These are phyloP conservation scores for Calameuta idolon DNA, from an alignment of 2,888 invertebrate species.

Conservation along the genomic window DNA sequence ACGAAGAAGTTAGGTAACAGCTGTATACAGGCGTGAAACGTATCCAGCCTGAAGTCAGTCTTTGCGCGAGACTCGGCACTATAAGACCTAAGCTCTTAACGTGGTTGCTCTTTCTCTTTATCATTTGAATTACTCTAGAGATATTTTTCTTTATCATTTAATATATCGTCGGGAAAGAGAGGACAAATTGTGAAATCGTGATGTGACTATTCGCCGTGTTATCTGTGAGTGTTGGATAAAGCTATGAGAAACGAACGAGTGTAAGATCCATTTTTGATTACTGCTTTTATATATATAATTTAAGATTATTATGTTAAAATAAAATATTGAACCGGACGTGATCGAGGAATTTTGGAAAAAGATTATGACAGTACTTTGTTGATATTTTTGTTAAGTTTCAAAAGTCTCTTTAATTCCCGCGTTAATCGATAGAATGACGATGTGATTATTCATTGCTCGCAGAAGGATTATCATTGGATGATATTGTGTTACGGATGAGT, in stretches of 20 bases:
- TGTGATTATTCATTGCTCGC: not conserved
- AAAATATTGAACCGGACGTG: not conserved
- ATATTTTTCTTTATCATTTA: not conserved
- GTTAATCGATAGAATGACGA: not conserved
- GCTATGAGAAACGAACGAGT: not conserved
- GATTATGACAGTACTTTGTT: not conserved
- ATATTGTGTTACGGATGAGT: not conserved
- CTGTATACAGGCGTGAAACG: slow-evolving; percentile 20
- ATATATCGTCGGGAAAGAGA: not conserved
- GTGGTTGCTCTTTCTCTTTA: not conserved
- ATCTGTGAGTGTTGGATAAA: not conserved
- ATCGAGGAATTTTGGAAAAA: not conserved
- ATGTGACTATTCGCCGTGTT: not conserved
- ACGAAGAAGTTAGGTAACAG: slow-evolving; percentile 42
- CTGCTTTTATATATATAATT: not conserved
- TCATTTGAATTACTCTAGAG: not conserved
- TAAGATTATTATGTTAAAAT: not conserved
- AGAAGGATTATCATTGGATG: not conserved
- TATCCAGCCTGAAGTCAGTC: slow-evolving; percentile 45
- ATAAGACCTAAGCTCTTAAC: slow-evolving; percentile 26
- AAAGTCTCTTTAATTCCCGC: not conserved
- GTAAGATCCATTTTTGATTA: not conserved
- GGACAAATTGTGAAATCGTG: not conserved
- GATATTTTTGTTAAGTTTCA: not conserved
- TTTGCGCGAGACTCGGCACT: slow-evolving; percentile 45